These are phyloP conservation scores for Frankliniella intonsa DNA, from an alignment of 2,888 invertebrate species.

Conservation along the genomic window DNA sequence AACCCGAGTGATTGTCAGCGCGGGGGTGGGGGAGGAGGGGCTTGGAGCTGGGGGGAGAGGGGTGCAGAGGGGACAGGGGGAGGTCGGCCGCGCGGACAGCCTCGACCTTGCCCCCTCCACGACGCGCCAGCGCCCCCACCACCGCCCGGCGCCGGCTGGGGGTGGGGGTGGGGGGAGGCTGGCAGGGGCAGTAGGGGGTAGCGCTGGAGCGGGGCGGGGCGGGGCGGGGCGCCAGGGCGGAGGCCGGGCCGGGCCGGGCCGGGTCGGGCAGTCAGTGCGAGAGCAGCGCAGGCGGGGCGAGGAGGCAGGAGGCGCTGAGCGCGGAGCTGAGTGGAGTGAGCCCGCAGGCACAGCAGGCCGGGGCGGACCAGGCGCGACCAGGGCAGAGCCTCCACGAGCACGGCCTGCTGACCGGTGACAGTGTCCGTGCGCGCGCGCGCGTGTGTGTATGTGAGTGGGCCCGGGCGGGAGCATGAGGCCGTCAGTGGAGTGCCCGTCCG, in stretches of 20 bases:
- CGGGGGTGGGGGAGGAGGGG: too few species aligned
- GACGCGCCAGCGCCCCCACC: not conserved
- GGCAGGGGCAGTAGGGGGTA: not conserved
- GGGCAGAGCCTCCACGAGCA: not conserved
- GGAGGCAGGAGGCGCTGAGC: not conserved
- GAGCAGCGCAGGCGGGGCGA: not conserved
- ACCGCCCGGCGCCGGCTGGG: not conserved
- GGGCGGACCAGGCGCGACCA: not conserved
- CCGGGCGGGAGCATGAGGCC: not conserved
- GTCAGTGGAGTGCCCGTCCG: not conserved
- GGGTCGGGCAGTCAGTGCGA: not conserved
- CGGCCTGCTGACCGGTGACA: not conserved
- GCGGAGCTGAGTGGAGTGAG: not conserved
- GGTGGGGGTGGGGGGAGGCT: not conserved
- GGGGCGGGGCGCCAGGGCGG: not conserved
- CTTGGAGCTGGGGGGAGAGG: too few species aligned
- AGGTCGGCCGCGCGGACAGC: not conserved
- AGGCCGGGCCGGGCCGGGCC: not conserved
- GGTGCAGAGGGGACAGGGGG: not conserved
- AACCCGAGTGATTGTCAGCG: too few species aligned
- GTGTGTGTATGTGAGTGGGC: not conserved
- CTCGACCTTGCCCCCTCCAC: slow-evolving; percentile 19
- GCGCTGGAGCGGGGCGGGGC: not conserved
- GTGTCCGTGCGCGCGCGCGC: not conserved
- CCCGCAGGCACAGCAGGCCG: not conserved